Conservation (phyloP, 2,113 vertebrate genomes). For the Pluvialis apricaria region DNA sequence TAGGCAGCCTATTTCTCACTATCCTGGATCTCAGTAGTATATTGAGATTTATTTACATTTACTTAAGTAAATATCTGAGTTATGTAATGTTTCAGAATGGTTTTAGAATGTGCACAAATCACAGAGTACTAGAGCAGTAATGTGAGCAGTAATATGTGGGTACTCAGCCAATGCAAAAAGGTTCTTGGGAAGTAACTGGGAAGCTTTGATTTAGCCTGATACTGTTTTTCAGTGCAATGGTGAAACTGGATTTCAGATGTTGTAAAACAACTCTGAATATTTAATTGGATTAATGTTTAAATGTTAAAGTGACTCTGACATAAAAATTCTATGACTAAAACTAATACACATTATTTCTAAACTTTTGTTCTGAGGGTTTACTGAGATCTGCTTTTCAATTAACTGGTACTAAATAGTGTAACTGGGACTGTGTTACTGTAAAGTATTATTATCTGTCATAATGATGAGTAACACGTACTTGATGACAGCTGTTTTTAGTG, state of each 20-base stretch:
- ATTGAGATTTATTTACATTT: background rate
- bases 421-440: background rate
- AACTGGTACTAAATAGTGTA: background rate
- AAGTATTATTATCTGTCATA: background rate
- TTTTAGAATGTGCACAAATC: background rate
- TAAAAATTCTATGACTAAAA: background rate
- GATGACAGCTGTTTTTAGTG: background rate
- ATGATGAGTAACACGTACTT: background rate
- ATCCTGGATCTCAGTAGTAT: background rate
- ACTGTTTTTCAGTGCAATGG: background rate
- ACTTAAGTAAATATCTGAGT: background rate
- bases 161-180: background rate
- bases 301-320: background rate
- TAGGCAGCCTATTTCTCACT: constrained; percentile 12
- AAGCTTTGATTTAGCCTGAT: background rate
- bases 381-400: background rate
- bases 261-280: background rate
- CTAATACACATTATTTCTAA: background rate
- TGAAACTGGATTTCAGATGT: background rate
- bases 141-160: background rate
- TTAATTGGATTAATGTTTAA: background rate
- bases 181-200: background rate
- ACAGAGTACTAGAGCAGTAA: background rate
- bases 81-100: background rate
- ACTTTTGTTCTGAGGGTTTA: background rate